Conservation (phyloP, 2,113 vertebrate genomes). For the Pionites leucogaster region DNA sequence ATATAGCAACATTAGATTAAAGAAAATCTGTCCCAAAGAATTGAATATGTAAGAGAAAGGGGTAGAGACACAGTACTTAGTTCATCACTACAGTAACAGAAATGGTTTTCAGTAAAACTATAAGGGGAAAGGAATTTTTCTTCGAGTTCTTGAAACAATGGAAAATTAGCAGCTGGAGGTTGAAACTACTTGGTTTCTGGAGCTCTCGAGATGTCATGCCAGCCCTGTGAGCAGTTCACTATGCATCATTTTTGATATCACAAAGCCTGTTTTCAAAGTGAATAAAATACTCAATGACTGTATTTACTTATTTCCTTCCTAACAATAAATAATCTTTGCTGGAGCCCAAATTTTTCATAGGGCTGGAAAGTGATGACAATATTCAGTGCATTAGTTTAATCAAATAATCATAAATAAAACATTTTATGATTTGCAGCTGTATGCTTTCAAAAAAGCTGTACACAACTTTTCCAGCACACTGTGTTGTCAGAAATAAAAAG, state of each 20-base stretch:
- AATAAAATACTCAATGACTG: not conserved
- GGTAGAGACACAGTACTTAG: not conserved
- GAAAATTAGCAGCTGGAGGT: not conserved
- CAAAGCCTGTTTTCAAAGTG: not conserved
- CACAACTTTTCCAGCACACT: not conserved
- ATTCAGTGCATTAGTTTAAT: not conserved
- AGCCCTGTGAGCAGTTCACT: not conserved
- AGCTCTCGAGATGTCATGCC: not conserved
- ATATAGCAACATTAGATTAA: not conserved
- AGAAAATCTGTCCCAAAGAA: not conserved
- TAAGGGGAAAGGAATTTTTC: not conserved
- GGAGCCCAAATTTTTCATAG: not conserved
- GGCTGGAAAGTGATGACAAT: not conserved
- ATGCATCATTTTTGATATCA: not conserved
- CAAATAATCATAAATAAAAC: slow-evolving; percentile 6
- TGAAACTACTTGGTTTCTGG: not conserved
- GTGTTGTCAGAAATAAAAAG: not conserved
- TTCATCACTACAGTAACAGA: not conserved
- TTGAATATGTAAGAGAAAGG: not conserved
- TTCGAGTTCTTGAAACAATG: not conserved
- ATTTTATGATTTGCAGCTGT: not conserved
- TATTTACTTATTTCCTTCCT: not conserved
- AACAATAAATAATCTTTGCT: not conserved
- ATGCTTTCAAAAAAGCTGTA: not conserved
- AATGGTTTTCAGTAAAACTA: not conserved